These are phyloP conservation scores for Furcula furcula DNA, from an alignment of 2,888 invertebrate species.

Conservation along the genomic window DNA sequence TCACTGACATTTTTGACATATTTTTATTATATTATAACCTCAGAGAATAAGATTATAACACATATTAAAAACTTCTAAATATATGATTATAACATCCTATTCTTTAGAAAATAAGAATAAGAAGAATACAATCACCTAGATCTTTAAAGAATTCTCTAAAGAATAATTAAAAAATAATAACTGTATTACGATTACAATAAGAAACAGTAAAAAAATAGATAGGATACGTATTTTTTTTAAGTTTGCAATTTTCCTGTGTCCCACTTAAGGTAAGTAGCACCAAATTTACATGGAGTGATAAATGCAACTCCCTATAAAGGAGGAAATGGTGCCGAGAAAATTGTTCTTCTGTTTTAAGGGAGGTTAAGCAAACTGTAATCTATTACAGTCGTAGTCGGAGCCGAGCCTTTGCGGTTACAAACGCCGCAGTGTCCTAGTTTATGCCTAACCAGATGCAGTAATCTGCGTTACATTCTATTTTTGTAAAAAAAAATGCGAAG, in stretches of 20 bases:
- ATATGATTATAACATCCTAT: too few relatives aligned
- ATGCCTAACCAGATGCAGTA: slow-evolving; percentile 41
- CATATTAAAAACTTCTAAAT: too few relatives aligned
- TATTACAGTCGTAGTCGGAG: slow-evolving; percentile 46
- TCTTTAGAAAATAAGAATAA: too few relatives aligned
- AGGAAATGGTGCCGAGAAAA: slow-evolving; percentile 35
- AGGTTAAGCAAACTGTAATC: slow-evolving; percentile 60
- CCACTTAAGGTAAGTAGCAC: slow-evolving; percentile 32
- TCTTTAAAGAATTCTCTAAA: too few relatives aligned
- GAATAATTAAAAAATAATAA: slow-evolving; percentile 3
- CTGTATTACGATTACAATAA: slow-evolving; percentile 31
- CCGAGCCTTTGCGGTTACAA: slow-evolving; percentile 47
- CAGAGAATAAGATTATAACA: too few relatives aligned
- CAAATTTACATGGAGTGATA: slow-evolving; percentile 36
- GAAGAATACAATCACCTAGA: too few relatives aligned
- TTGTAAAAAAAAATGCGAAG: slow-evolving; percentile 25
- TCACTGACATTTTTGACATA: too few relatives aligned
- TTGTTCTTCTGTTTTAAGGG: slow-evolving; percentile 33
- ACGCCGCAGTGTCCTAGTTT: slow-evolving; percentile 57
- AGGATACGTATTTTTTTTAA: slow-evolving; percentile 36
- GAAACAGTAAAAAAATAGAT: slow-evolving; percentile 26
- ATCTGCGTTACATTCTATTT: slow-evolving; percentile 36
- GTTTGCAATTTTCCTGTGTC: slow-evolving; percentile 24
- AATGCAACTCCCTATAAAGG: slow-evolving; percentile 27
- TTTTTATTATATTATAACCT: too few relatives aligned